Percentiles rank a stretch among this genome's conserved stretches.
Evolutionary conservation across 2,888 invertebrate species (phyloP).

Genomic region (Hoplodrina blanda): DNA sequence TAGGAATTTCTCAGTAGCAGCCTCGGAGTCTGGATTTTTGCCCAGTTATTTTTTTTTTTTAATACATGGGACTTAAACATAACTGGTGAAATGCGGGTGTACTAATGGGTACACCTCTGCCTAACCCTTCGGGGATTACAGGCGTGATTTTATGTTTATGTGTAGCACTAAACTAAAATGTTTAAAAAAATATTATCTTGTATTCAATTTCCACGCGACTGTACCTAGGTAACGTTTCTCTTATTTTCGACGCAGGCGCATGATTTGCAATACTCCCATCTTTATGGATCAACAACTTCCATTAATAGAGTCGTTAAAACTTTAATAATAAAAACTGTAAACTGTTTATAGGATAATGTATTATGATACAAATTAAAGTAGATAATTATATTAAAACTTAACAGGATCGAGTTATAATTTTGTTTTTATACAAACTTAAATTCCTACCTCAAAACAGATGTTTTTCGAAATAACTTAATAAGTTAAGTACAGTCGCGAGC

Average conservation of each 20-base stretch:
- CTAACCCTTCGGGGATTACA: too few species aligned
- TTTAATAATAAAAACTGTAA: slow-evolving; percentile 22
- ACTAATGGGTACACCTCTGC: too few species aligned
- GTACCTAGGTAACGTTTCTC: slow-evolving; percentile 60
- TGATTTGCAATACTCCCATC: slow-evolving; percentile 65
- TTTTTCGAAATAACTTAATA: slow-evolving; percentile 24
- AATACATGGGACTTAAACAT: too few species aligned
- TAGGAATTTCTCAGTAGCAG: too few species aligned
- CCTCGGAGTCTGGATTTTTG: too few species aligned
- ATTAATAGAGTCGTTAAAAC: slow-evolving; percentile 61
- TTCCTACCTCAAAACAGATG: slow-evolving; percentile 4
- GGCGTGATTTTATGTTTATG: too few species aligned
- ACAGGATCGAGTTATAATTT: slow-evolving; percentile 5
- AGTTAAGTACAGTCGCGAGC: neutral
- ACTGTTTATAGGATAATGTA: slow-evolving; percentile 37
- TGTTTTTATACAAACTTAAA: neutral
- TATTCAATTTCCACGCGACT: slow-evolving; percentile 19
- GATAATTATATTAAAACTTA: slow-evolving; percentile 29
- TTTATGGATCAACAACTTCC: slow-evolving; percentile 44
- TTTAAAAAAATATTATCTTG: neutral
- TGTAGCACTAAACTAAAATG: too few species aligned
- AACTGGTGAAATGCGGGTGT: too few species aligned
- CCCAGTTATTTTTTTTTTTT: too few species aligned
- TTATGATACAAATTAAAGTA: slow-evolving; percentile 27
- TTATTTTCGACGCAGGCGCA: slow-evolving; percentile 49